These are phyloP conservation scores for Drosophila prostipennis DNA, from an alignment of 2,888 invertebrate genomes.

Conservation along the genomic window DNA sequence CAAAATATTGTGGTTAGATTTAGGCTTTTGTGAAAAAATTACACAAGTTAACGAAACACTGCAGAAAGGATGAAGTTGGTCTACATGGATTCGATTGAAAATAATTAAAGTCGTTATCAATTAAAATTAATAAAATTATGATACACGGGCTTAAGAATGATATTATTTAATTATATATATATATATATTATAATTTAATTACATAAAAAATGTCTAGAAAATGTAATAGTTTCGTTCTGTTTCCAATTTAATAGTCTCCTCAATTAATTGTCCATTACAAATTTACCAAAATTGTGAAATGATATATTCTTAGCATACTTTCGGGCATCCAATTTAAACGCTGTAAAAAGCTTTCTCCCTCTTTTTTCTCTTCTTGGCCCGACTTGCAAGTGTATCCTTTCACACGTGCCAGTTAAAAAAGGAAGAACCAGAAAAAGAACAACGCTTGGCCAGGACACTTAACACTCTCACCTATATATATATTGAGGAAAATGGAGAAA, in stretches of 20 bases:
- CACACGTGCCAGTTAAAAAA: slow-evolving; percentile 58
- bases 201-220: no score
- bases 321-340: slow-evolving; percentile 42
- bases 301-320: slow-evolving; percentile 52
- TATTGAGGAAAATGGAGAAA: neutral
- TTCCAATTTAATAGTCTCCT: no score
- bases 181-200: no score
- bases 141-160: no score
- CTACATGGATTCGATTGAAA: no score
- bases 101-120: no score
- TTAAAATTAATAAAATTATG: no score
- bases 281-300: neutral
- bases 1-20: slow-evolving; percentile 62
- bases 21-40: slow-evolving; percentile 10
- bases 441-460: slow-evolving; percentile 58
- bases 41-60: neutral
- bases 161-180: no score
- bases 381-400: slow-evolving; percentile 57
- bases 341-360: slow-evolving; percentile 1
- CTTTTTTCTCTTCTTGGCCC: slow-evolving; percentile 5
- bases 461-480: slow-evolving; percentile 27
- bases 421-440: slow-evolving; percentile 36
- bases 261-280: no score
- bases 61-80: no score
- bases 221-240: no score